These are phyloP conservation scores for Gortyna flavago DNA, from an alignment of 2,888 invertebrate genomes.

Conservation along the genomic window DNA sequence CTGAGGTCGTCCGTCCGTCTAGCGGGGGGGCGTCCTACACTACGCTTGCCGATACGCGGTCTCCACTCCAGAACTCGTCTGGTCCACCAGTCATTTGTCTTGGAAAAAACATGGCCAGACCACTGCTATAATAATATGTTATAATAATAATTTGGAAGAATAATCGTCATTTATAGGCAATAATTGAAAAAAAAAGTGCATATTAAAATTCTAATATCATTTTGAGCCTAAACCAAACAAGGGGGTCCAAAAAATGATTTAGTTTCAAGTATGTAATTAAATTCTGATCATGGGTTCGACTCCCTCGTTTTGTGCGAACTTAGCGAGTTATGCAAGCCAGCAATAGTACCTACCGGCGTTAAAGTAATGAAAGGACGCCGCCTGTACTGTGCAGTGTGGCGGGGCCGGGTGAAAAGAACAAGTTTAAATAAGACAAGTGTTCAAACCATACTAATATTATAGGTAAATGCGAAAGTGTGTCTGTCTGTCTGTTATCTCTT, in stretches of 20 bases:
- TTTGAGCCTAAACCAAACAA: neutral
- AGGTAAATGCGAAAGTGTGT: no score
- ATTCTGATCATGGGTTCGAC: neutral
- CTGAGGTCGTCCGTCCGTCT: neutral
- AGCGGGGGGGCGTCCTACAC: neutral
- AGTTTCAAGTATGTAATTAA: neutral
- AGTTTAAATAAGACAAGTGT: no score
- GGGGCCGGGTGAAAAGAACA: no score
- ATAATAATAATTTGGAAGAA: neutral
- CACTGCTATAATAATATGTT: neutral
- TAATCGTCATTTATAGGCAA: neutral
- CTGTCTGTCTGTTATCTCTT: no score
- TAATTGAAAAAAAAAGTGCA: neutral
- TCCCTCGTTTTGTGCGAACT: no score
- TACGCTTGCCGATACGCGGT: no score
- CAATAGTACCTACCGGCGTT: no score
- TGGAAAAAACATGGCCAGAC: neutral
- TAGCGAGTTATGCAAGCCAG: no score
- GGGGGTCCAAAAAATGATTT: neutral
- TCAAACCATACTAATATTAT: no score
- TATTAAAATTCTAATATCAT: neutral
- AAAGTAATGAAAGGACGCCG: no score
- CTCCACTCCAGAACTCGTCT: neutral
- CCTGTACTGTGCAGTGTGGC: no score
- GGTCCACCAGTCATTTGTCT: neutral